phyloP scores from a whole-genome alignment of 2,113 vertebrate species.

The Excalfactoria chinensis region DNA sequence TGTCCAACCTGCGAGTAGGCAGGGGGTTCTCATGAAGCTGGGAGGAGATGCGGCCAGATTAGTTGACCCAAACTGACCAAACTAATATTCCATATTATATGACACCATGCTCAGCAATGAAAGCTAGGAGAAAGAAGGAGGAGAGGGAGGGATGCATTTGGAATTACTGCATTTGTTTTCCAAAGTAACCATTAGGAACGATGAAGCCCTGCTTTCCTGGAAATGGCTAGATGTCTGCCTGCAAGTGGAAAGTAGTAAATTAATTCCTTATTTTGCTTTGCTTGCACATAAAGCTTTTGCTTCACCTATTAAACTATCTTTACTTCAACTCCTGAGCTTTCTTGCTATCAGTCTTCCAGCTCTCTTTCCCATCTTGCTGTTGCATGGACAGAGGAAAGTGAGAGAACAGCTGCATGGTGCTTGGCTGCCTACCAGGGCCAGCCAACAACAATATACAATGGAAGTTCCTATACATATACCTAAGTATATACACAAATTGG shows the following conservation, averaged over 20 bases:
- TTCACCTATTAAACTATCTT: neutral
- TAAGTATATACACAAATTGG: neutral
- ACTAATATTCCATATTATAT: neutral
- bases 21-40: neutral
- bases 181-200: neutral
- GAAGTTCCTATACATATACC: neutral
- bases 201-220: neutral
- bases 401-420: accelerated
- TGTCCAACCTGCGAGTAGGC: accelerated
- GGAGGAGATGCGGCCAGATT: neutral
- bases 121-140: neutral
- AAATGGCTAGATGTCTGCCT: neutral
- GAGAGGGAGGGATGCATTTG: too few relatives aligned
- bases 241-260: neutral
- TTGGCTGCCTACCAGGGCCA: neutral
- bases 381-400: neutral
- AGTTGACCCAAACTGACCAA: neutral
- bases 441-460: neutral
- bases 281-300: accelerated
- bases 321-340: neutral
- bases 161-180: neutral
- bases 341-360: neutral
- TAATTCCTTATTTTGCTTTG: neutral
- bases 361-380: neutral
- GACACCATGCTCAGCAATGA: neutral